Evolutionary conservation across 2,113 vertebrate genomes (phyloP).

Genomic region (Trichechus manatus): DNA sequence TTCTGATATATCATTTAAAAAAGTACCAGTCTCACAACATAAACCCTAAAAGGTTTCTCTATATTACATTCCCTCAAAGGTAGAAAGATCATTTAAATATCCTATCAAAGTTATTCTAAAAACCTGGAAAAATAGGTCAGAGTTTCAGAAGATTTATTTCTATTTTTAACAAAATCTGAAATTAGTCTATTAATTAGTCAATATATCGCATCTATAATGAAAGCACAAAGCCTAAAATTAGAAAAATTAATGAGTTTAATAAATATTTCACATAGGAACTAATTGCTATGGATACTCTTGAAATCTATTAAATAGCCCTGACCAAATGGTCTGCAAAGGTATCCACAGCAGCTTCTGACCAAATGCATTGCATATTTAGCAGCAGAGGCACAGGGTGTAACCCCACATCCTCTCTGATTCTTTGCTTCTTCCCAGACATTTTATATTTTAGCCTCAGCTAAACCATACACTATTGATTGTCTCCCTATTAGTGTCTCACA

Average conservation of each 20-base stretch:
- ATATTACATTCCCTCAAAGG: conserved; percentile 36
- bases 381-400: background rate
- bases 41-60: conserved; percentile 23
- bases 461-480: background rate
- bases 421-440: background rate
- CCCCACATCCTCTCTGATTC: background rate
- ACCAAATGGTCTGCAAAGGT: background rate
- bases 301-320: background rate
- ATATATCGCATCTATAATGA: conserved; percentile 58
- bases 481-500: background rate
- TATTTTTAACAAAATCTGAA: conserved; percentile 72
- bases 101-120: background rate
- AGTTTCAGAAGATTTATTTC: conserved; percentile 10
- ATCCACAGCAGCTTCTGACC: background rate
- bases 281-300: conserved; percentile 21
- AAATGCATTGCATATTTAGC: background rate
- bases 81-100: conserved; percentile 40
- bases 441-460: conserved; percentile 21
- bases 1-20: background rate
- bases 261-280: conserved; percentile 55
- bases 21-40: background rate
- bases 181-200: conserved; percentile 42
- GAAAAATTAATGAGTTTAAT: conserved; percentile 55
- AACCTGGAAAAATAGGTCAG: conserved; percentile 20
- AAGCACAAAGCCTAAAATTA: conserved; percentile 63